phyloP scores from a whole-genome alignment of 2,888 invertebrate genomes.

The Steinernema scapterisci region DNA sequence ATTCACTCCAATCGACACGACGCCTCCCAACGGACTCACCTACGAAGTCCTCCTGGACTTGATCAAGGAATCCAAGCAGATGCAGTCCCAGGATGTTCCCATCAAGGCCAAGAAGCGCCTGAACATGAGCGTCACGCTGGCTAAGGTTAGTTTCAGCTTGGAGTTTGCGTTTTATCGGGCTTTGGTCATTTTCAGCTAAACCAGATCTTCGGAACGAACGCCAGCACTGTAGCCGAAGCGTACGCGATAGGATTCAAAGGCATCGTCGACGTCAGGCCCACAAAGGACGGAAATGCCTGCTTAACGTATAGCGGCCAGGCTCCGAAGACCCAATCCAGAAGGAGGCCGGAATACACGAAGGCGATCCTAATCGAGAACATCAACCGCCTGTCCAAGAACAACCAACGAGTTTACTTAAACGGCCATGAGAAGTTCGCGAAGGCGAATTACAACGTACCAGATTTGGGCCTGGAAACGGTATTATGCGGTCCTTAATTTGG shows the following conservation, averaged over 20 bases:
- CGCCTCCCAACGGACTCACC: background rate
- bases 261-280: background rate
- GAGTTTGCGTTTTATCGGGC: too few species aligned
- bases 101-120: conserved; percentile 12
- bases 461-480: conserved; percentile 11
- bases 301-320: background rate
- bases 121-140: background rate
- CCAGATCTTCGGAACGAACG: background rate
- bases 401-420: background rate
- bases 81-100: background rate
- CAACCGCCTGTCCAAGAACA: background rate
- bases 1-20: too few species aligned
- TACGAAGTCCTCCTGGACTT: background rate
- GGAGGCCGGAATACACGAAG: background rate
- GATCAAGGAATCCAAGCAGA: background rate
- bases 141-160: background rate
- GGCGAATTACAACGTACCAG: background rate
- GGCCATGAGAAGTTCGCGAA: background rate
- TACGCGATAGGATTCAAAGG: conserved; percentile 1
- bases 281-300: background rate
- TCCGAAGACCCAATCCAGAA: background rate
- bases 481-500: background rate
- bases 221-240: background rate
- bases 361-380: background rate
- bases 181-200: background rate